These are phyloP conservation scores for Holacanthella duospinosa DNA, from an alignment of 2,888 invertebrate species.

Conservation along the genomic window DNA sequence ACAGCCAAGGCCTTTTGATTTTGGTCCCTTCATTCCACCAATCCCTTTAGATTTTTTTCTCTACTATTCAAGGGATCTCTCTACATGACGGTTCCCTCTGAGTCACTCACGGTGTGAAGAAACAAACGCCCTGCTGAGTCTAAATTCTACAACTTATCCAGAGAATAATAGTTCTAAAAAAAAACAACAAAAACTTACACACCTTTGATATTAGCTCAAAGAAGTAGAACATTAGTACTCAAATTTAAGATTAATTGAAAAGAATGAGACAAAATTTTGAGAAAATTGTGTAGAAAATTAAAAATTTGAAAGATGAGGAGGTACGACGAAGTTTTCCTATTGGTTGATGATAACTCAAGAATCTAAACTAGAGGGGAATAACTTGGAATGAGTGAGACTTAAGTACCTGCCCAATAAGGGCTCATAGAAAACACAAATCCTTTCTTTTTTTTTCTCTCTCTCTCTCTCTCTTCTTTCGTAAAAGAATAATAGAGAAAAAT, in stretches of 20 bases:
- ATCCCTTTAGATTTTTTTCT: neutral
- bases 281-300: no score
- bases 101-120: conserved; percentile 35
- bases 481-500: neutral
- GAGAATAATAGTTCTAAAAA: neutral
- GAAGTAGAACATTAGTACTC: neutral
- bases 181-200: neutral
- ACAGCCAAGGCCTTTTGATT: conserved; percentile 16
- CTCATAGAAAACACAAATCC: neutral
- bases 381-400: no score
- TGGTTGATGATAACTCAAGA: no score
- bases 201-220: no score
- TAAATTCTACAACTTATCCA: conserved; percentile 26
- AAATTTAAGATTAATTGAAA: neutral
- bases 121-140: conserved; percentile 36
- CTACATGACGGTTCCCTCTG: conserved; percentile 18
- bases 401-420: no score
- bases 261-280: neutral
- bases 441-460: no score
- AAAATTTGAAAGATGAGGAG: no score
- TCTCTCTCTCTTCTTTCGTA: no score
- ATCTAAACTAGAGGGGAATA: no score
- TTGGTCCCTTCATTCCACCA: neutral
- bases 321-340: no score
- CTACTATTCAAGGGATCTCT: neutral